These are phyloP conservation scores for Melanerpes formicivorus DNA, from an alignment of 2,113 vertebrate species.

Conservation along the genomic window DNA sequence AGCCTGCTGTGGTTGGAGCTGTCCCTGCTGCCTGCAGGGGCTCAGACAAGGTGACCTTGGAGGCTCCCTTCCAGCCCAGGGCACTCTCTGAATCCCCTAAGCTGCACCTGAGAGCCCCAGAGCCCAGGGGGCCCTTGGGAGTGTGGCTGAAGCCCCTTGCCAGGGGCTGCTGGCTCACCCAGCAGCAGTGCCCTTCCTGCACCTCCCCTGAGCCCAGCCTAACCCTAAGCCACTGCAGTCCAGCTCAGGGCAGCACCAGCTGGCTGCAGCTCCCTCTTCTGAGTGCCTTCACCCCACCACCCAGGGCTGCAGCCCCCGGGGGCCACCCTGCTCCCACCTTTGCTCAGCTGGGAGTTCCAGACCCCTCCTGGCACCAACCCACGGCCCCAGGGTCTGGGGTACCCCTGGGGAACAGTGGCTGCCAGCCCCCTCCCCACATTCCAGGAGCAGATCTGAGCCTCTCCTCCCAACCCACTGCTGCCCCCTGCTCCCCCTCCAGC, in stretches of 20 bases:
- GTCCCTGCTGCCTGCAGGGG: too few relatives aligned
- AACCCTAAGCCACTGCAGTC: rapidly evolving
- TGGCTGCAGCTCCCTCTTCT: rapidly evolving
- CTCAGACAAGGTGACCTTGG: too few relatives aligned
- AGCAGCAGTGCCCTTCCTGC: rapidly evolving
- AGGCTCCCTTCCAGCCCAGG: too few relatives aligned
- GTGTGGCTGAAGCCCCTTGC: neutral
- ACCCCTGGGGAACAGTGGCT: neutral
- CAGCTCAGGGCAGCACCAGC: rapidly evolving
- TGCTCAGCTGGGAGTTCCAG: neutral
- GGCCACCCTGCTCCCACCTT: neutral
- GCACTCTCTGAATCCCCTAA: neutral
- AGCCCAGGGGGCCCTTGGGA: neutral
- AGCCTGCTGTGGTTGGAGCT: too few relatives aligned
- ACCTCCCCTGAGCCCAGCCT: neutral
- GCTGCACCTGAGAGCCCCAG: neutral
- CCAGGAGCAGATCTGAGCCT: neutral
- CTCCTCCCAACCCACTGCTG: rapidly evolving
- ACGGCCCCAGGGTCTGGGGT: rapidly evolving
- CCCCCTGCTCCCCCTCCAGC: neutral
- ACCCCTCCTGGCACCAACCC: neutral
- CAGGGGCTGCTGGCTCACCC: neutral
- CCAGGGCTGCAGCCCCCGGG: neutral
- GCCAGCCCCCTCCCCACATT: neutral
- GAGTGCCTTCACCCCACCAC: neutral